Evolutionary conservation across 2,888 invertebrate genomes (phyloP), one percentile per base, ranked within the genome.

Genomic region (Dimorphilus gyrociliatus): DNA sequence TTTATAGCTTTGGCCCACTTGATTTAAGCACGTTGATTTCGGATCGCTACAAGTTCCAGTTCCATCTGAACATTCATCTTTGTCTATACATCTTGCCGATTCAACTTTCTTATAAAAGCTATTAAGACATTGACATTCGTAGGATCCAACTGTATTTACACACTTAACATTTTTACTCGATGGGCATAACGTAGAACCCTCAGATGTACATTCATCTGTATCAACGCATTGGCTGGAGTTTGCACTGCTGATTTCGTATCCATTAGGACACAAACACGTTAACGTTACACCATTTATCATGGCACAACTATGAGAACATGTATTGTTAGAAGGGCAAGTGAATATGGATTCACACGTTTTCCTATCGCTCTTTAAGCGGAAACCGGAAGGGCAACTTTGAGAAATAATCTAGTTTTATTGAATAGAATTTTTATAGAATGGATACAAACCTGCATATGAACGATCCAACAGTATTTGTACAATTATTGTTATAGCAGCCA

Each of bases 1-100:
- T 3, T 2, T 3, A 21, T 29, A 33, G 10, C 25, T 18, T 6
- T 25, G 26, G 7, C 8, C 19, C 12, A n/a, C n/a, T n/a, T 15
- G 13, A 26, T 33, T 29, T 12, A 2, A 21, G 25, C 33, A 33
- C 3, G 4, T 7, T 2, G 29, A 16, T 15, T 29, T 29, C 4
- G 15, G 21, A 8, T 16, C 26, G n/a, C n/a, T n/a, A 17, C 33
- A 33, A 3, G 3, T 16, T 10, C 8, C n/a, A 8, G 26, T 16
- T 3, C 29, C 33, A 4, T 16, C 10, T 8, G 8, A 21, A 21
- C 33, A 33, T 25, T 33, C 33, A 19, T 33, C 33, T 10, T 29
- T 14, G 14, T 33, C 33, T 33, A 12, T 14, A 25, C 25, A 25
- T 14, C 14, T 7, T n/a, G 7, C 14, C 8, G 7, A 12, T n/a